These are phyloP conservation scores for Synaphobranchus kaupii DNA, from an alignment of 2,797 vertebrate genomes.

Conservation along the genomic window DNA sequence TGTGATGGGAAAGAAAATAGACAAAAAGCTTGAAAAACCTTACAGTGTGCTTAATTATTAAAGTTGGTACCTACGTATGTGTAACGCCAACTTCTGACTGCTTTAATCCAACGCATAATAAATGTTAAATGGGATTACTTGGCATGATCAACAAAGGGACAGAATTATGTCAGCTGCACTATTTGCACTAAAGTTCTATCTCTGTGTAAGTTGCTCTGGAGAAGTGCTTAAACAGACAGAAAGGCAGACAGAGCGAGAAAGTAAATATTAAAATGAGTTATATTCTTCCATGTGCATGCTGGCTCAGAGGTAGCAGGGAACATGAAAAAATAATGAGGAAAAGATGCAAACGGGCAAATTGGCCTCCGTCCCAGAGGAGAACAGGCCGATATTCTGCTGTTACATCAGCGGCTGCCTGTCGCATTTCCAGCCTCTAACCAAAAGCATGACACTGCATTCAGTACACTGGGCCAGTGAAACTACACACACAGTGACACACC, in stretches of 20 bases:
- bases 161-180: neutral
- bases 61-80: neutral
- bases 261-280: neutral
- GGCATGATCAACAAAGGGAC: too few species aligned
- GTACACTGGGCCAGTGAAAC: neutral
- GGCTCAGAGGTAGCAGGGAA: neutral
- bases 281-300: neutral
- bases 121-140: neutral
- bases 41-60: neutral
- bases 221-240: neutral
- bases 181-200: neutral
- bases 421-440: slow-evolving; percentile 10
- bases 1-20: neutral
- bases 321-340: slow-evolving; percentile 11
- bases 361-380: neutral
- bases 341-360: neutral
- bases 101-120: neutral
- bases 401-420: neutral
- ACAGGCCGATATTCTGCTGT: neutral
- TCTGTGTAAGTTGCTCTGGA: neutral
- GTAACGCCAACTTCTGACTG: neutral
- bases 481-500: neutral
- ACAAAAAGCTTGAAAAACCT: neutral
- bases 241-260: neutral
- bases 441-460: slow-evolving; percentile 22